phyloP scores from a whole-genome alignment of 37 sponge, comb jelly and placozoan species.

The Aplysina aerophoba region DNA sequence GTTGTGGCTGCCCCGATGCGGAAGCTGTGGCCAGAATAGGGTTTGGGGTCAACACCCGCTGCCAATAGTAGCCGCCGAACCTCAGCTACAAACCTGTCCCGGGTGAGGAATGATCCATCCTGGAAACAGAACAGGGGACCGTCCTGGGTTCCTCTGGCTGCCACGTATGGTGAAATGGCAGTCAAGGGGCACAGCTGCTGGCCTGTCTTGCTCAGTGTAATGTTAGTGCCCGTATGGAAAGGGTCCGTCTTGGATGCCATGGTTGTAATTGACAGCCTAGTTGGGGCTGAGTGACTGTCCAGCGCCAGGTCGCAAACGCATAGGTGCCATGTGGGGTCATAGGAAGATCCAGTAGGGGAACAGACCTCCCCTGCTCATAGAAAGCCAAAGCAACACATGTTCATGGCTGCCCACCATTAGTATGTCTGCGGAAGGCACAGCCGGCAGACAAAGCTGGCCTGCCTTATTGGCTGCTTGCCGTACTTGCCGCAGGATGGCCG shows the following conservation, averaged over 20 bases:
- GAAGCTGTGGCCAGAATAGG: constrained; percentile 29
- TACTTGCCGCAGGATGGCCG: no score
- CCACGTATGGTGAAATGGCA: neutral
- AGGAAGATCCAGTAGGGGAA: constrained; percentile 3
- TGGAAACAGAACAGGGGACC: constrained; percentile 21
- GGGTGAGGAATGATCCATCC: constrained; percentile 26
- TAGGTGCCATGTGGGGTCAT: constrained; percentile 19
- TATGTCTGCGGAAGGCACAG: no score
- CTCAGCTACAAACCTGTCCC: neutral
- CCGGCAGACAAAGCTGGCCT: no score
- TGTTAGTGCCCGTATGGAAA: neutral
- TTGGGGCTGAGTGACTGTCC: constrained; percentile 4
- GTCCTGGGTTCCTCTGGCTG: neutral
- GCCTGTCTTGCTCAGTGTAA: neutral
- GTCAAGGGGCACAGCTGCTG: constrained; percentile 20
- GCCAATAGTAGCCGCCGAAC: neutral
- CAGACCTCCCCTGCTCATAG: constrained; percentile 33
- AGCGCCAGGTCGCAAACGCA: constrained; percentile 13
- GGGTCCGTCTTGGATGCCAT: constrained; percentile 47
- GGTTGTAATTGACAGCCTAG: neutral
- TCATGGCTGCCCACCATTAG: constrained; percentile 57
- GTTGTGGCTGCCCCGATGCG: constrained; percentile 29
- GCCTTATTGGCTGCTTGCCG: no score
- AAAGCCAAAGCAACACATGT: constrained; percentile 45
- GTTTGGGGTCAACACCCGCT: neutral